Conservation (phyloP, 2,113 vertebrate genomes). For the Onychostruthus taczanowskii region DNA sequence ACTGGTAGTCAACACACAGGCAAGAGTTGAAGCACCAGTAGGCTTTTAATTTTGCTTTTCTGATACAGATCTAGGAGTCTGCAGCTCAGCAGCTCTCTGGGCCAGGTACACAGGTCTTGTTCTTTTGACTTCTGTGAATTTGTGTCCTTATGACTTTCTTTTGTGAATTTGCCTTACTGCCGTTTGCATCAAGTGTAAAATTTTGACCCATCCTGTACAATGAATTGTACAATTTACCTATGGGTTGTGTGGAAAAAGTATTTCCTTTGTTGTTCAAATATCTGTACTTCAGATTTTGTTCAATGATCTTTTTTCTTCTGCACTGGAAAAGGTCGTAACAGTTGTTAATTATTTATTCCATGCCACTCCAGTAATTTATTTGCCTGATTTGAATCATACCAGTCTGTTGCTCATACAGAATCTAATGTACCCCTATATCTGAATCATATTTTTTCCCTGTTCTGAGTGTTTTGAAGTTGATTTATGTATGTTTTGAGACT, state of each 20-base stretch:
- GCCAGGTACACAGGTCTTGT: rapidly evolving
- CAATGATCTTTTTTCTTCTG: not conserved
- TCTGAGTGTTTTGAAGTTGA: not conserved
- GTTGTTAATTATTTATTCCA: not conserved
- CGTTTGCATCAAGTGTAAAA: not conserved
- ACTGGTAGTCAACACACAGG: not conserved
- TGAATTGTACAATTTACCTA: not conserved
- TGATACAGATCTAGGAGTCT: not conserved
- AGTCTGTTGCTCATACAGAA: not conserved
- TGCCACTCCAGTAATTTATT: not conserved
- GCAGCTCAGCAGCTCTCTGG: not conserved
- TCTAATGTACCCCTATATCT: not conserved
- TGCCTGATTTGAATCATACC: not conserved
- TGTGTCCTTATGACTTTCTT: not conserved
- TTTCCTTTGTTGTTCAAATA: not conserved
- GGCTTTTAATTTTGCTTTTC: not conserved
- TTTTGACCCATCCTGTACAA: not conserved
- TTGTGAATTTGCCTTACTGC: not conserved
- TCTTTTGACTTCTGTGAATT: not conserved
- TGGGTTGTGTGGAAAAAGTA: not conserved
- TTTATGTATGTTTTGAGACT: not conserved
- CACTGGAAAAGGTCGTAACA: not conserved
- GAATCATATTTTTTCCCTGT: not conserved
- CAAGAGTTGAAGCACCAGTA: not conserved
- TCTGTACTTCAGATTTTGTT: not conserved